phyloP scores from a whole-genome alignment of 2,797 vertebrate species.

The Catamblyrhynchus diadema region DNA sequence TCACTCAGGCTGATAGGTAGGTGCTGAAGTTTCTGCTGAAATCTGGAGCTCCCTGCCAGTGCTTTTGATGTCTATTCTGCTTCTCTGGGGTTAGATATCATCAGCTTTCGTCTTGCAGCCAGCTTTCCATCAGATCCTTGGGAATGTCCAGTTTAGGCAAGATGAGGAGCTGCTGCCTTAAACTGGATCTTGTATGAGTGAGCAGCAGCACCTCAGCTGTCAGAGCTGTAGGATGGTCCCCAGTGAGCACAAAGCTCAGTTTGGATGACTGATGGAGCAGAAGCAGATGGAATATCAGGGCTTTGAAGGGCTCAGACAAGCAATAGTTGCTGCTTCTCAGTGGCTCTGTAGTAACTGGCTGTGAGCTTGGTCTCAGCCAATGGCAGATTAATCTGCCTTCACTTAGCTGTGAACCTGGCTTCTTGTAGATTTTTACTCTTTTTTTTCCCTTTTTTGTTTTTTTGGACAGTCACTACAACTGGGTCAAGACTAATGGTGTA shows the following conservation, averaged over 20 bases:
- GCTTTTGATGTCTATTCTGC: neutral
- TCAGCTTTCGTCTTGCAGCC: neutral
- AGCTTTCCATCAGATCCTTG: neutral
- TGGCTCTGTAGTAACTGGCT: neutral
- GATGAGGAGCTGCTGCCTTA: neutral
- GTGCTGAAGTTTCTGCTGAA: neutral
- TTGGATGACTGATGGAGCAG: neutral
- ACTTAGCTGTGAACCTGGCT: neutral
- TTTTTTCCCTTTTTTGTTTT: neutral
- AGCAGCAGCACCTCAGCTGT: rapidly evolving
- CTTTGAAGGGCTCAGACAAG: neutral
- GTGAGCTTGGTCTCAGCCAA: neutral
- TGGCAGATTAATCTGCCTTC: neutral
- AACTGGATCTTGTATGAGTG: neutral
- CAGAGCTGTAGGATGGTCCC: neutral
- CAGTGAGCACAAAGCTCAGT: neutral
- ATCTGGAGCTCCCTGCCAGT: neutral
- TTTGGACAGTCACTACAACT: neutral
- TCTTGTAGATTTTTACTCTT: neutral
- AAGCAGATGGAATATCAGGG: neutral
- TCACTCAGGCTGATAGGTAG: neutral
- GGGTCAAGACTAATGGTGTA: neutral
- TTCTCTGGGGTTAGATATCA: neutral
- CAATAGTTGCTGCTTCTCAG: neutral
- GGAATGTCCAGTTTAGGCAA: neutral